These are phyloP conservation scores for Astyanax mexicanus DNA, from an alignment of 2,797 vertebrate genomes.

Conservation along the genomic window DNA sequence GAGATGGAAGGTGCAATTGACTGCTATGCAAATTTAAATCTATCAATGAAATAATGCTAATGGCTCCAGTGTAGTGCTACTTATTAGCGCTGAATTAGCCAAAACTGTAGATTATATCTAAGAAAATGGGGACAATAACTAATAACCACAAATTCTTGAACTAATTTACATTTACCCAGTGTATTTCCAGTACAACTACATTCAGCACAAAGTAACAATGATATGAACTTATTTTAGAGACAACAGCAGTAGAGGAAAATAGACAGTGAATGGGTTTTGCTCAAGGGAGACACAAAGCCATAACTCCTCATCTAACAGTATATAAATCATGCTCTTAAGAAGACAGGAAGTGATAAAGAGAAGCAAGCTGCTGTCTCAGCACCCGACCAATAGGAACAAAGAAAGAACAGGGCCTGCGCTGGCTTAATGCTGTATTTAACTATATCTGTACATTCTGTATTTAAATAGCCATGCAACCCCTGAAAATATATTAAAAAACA, in stretches of 20 bases:
- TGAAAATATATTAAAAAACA: not conserved
- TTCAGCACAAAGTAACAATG: not conserved
- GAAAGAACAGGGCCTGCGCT: not conserved
- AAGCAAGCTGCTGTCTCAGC: conserved; percentile 43
- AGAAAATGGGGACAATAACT: not conserved
- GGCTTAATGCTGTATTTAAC: conserved; percentile 6
- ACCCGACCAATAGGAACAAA: conserved; percentile 16
- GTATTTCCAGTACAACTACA: not conserved
- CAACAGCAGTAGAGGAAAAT: conserved; percentile 19
- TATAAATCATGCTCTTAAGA: conserved; percentile 46
- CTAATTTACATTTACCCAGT: no score
- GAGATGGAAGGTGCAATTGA: not conserved
- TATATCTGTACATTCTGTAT: not conserved
- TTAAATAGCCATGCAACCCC: no score
- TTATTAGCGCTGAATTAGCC: not conserved
- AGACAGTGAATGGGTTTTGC: conserved; percentile 10
- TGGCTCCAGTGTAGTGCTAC: not conserved
- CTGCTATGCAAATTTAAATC: not conserved
- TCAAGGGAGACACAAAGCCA: conserved; percentile 20
- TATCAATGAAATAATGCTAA: not conserved
- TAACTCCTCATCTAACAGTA: conserved; percentile 27
- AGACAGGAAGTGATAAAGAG: conserved; percentile 30
- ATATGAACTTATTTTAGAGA: not conserved
- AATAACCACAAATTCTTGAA: not conserved
- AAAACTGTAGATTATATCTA: not conserved